Conservation (phyloP, 2,888 invertebrate genomes). For the Melanchra persicariae region DNA sequence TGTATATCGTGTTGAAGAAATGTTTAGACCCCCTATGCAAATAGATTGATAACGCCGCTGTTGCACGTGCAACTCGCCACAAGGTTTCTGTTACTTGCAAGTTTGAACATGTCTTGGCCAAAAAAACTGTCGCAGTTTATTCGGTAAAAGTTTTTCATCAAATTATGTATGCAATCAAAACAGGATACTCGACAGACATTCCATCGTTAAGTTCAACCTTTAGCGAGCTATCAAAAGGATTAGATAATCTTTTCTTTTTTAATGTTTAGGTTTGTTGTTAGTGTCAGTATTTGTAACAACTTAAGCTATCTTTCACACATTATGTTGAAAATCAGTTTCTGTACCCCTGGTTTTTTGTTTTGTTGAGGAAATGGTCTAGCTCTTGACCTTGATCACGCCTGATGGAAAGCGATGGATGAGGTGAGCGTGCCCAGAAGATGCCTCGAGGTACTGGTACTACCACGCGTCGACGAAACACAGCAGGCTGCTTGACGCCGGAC, state of each 20-base stretch:
- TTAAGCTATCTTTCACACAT: too few species aligned
- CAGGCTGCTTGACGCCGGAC: too few species aligned
- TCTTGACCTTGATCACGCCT: too few species aligned
- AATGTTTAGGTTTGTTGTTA: neutral
- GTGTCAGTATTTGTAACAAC: too few species aligned
- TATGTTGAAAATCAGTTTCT: too few species aligned
- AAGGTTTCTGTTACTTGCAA: neutral
- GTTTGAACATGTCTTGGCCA: neutral
- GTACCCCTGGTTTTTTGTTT: too few species aligned
- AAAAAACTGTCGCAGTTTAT: neutral
- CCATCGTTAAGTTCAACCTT: neutral
- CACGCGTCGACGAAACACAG: too few species aligned
- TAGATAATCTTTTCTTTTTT: neutral
- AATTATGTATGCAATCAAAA: neutral
- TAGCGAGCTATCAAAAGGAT: neutral
- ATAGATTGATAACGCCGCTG: neutral
- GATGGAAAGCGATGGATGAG: too few species aligned
- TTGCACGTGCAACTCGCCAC: neutral
- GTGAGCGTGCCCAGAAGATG: too few species aligned
- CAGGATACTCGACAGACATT: conserved; percentile 9
- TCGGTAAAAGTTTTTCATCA: neutral
- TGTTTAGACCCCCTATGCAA: neutral
- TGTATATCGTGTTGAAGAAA: too few species aligned
- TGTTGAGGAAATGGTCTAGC: too few species aligned
- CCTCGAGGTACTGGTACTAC: too few species aligned